These are phyloP conservation scores for Balearica regulorum DNA, from an alignment of 2,797 vertebrate species.

Conservation along the genomic window DNA sequence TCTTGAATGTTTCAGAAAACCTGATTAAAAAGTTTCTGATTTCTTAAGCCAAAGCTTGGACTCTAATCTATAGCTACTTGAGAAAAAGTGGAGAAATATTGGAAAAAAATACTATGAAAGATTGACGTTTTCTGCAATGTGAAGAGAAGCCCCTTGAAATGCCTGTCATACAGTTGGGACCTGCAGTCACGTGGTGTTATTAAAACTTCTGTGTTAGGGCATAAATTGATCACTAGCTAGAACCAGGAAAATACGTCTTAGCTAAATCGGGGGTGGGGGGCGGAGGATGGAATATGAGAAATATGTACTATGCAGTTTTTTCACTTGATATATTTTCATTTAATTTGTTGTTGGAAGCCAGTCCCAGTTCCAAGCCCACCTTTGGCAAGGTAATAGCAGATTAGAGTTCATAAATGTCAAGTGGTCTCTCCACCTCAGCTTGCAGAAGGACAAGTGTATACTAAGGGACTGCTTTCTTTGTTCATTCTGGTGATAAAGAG, in stretches of 20 bases:
- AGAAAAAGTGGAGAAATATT: neutral
- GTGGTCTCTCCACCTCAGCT: neutral
- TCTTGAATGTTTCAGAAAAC: neutral
- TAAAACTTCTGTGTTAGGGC: neutral
- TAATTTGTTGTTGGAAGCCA: constrained; percentile 6
- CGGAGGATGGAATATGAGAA: neutral
- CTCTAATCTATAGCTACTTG: neutral
- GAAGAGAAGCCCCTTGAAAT: neutral
- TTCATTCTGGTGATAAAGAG: neutral
- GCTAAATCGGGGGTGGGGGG: neutral
- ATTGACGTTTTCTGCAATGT: neutral
- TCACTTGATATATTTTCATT: constrained; percentile 41
- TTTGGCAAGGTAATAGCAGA: neutral
- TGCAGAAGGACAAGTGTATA: neutral
- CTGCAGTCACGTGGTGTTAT: neutral
- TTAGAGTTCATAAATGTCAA: constrained; percentile 46
- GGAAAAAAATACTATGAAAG: neutral
- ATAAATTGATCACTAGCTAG: neutral
- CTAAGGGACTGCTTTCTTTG: neutral
- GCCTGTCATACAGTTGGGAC: neutral
- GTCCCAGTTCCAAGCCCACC: neutral
- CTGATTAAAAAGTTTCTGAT: neutral
- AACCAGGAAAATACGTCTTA: neutral
- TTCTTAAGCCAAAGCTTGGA: neutral
- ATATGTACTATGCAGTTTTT: neutral